phyloP scores from a whole-genome alignment of 92 coral and sea anemone species.

The Zoanthus gigantus region DNA sequence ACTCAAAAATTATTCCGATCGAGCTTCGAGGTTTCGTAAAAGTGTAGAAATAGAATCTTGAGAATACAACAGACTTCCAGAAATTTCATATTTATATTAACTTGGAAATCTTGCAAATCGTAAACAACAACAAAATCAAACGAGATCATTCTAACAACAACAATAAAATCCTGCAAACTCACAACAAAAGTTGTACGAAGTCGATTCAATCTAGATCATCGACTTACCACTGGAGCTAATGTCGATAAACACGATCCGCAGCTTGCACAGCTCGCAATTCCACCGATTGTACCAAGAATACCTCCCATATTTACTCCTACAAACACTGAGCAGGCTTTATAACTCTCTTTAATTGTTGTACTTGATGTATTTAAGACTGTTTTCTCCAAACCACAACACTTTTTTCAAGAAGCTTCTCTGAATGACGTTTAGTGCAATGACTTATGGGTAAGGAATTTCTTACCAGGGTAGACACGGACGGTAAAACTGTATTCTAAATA shows the following conservation, averaged over 20 bases:
- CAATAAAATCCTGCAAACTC: not conserved
- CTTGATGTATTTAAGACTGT: not conserved
- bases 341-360: not conserved
- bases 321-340: not conserved
- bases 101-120: not conserved
- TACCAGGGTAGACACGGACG: slow-evolving; percentile 9
- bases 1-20: too few species aligned
- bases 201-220: too few species aligned
- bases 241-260: slow-evolving; percentile 91
- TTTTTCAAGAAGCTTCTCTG: slow-evolving; percentile 14
- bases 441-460: not conserved
- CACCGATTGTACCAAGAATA: slow-evolving; percentile 87
- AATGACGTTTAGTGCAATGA: slow-evolving; percentile 44
- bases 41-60: too few species aligned
- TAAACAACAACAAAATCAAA: not conserved
- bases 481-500: not conserved
- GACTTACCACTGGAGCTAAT: slow-evolving; percentile 91
- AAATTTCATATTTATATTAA: not conserved
- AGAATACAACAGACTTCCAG: not conserved
- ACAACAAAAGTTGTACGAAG: not conserved
- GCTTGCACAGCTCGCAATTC: slow-evolving; percentile 88
- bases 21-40: too few species aligned
- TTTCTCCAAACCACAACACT: not conserved
- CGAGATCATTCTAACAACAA: slow-evolving; percentile 10
- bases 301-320: slow-evolving; percentile 73